phyloP scores from a whole-genome alignment of 1,140 invertebrate species.

The Papilio polytes region DNA sequence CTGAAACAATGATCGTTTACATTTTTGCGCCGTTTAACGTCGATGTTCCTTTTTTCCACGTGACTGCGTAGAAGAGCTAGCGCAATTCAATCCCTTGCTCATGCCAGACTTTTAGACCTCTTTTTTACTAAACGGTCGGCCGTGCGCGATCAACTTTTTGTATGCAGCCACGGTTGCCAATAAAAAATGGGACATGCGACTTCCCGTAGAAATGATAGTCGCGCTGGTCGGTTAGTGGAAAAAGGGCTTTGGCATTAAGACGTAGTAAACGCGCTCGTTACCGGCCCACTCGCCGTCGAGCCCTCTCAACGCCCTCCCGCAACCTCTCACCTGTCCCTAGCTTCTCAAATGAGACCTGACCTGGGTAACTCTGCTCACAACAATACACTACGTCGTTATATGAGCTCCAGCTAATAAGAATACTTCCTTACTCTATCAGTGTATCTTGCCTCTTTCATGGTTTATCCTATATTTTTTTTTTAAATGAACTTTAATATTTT shows the following conservation, averaged over 20 bases:
- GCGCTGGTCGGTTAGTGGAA: background rate
- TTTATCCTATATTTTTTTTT: too few species aligned
- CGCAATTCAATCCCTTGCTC: background rate
- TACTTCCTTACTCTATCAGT: background rate
- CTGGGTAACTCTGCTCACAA: slow-evolving; percentile 11
- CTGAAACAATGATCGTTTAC: background rate
- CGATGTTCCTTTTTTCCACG: background rate
- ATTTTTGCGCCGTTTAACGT: background rate
- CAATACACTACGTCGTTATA: slow-evolving; percentile 21
- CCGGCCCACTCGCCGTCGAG: slow-evolving; percentile 7
- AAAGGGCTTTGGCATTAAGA: background rate
- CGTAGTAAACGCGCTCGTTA: slow-evolving; percentile 35
- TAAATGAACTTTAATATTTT: too few species aligned
- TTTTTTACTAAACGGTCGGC: background rate
- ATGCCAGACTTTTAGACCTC: background rate
- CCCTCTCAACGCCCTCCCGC: slow-evolving; percentile 13
- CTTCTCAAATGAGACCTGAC: slow-evolving; percentile 20
- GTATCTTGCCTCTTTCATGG: background rate
- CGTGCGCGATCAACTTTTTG: background rate
- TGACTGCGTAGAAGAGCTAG: background rate
- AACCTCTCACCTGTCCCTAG: slow-evolving; percentile 23
- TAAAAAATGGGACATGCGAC: background rate
- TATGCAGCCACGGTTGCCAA: background rate
- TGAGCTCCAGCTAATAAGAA: background rate
- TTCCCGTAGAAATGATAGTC: background rate